A percentile compares a stretch with the other conserved stretches of the same genome.
Evolutionary conservation across 2,888 invertebrate species (phyloP).

Genomic region (Troides oblongomaculatus): DNA sequence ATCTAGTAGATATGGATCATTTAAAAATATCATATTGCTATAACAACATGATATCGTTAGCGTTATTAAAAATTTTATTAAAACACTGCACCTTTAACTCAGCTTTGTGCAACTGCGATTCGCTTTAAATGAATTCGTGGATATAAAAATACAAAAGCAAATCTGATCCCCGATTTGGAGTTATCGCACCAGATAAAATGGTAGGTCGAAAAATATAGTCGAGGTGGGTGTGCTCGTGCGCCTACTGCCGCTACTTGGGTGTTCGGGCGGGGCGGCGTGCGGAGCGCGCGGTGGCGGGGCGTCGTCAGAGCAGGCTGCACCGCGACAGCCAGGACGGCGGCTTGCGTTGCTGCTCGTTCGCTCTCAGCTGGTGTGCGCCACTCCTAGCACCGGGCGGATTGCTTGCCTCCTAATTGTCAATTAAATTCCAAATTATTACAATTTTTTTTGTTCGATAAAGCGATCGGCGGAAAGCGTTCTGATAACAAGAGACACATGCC

Average conservation of each 20-base stretch:
- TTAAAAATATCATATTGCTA: slow-evolving; percentile 21
- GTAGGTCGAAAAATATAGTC: slow-evolving; percentile 71
- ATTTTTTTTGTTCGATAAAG: no score
- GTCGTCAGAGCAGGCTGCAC: slow-evolving; percentile 93
- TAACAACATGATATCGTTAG: slow-evolving; percentile 19
- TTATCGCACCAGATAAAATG: slow-evolving; percentile 61
- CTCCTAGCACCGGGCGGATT: slow-evolving; percentile 88
- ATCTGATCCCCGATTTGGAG: slow-evolving; percentile 58
- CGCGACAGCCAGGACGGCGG: slow-evolving; percentile 92
- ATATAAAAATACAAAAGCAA: slow-evolving; percentile 80
- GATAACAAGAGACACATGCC: no score
- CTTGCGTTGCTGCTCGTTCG: slow-evolving; percentile 89
- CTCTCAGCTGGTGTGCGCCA: slow-evolving; percentile 87
- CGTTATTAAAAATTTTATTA: slow-evolving; percentile 17
- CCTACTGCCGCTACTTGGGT: slow-evolving; percentile 32
- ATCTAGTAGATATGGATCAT: slow-evolving; percentile 20
- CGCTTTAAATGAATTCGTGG: slow-evolving; percentile 45
- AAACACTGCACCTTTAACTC: slow-evolving; percentile 26
- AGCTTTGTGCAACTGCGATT: slow-evolving; percentile 31
- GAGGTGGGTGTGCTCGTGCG: slow-evolving; percentile 52
- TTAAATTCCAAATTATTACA: not conserved
- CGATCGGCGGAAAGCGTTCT: no score
- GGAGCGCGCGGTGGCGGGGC: slow-evolving; percentile 41
- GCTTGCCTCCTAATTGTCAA: slow-evolving; percentile 87
- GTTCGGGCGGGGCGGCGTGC: slow-evolving; percentile 36